phyloP scores from a whole-genome alignment of 2,888 invertebrate species.

The Drosophila mulleri region DNA sequence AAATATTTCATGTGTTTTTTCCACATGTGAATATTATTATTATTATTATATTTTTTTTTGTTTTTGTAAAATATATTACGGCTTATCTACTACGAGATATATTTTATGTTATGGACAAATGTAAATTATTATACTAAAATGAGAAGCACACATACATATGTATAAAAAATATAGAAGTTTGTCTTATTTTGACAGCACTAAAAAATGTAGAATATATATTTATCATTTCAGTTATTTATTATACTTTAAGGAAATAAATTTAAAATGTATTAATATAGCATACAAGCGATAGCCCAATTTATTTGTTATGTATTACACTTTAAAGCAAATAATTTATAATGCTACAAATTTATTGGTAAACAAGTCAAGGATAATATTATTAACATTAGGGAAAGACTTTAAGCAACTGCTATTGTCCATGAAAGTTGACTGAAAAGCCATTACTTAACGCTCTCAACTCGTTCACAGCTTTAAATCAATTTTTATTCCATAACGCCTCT shows the following conservation, averaged over 20 bases:
- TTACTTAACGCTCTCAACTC: neutral
- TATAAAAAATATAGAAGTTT: too few relatives aligned
- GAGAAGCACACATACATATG: neutral
- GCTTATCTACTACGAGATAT: neutral
- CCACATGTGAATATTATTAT: neutral
- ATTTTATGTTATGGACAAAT: neutral
- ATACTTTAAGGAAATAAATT: neutral
- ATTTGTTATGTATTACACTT: neutral
- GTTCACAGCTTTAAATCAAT: slow-evolving; percentile 1
- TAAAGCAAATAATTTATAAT: neutral
- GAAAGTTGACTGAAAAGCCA: neutral
- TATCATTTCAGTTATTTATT: neutral
- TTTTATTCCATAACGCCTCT: slow-evolving; percentile 5
- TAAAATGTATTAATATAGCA: neutral
- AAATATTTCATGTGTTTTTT: neutral
- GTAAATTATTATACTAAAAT: neutral
- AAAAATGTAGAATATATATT: neutral
- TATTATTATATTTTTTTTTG: too few relatives aligned
- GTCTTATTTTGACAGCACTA: too few relatives aligned
- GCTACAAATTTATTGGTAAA: too few relatives aligned
- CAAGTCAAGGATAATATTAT: neutral
- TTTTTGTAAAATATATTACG: neutral
- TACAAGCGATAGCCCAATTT: neutral
- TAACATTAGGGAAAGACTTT: neutral
- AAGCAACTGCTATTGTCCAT: neutral